These are phyloP conservation scores for Lagodon rhomboides DNA, from an alignment of 2,797 vertebrate genomes.

Conservation along the genomic window DNA sequence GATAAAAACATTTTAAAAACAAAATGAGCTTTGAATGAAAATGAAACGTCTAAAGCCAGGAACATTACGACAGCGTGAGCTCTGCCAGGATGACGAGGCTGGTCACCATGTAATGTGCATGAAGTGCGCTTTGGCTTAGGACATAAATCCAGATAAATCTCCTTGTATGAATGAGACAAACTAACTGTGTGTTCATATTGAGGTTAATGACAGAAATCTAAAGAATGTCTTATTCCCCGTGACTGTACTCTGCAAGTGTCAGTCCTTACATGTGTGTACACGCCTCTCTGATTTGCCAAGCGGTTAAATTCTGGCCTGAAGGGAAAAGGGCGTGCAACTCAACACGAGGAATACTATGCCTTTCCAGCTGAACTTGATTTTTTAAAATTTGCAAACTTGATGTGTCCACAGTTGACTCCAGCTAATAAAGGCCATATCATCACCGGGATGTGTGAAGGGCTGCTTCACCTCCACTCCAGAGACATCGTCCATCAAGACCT, in stretches of 20 bases:
- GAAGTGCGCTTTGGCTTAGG: background rate
- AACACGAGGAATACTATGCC: background rate
- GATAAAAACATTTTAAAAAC: background rate
- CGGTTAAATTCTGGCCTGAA: constrained; percentile 1
- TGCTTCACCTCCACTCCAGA: constrained; percentile 80
- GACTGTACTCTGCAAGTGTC: background rate
- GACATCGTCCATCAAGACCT: constrained; percentile 88
- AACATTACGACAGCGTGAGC: too few species aligned
- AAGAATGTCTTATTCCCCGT: background rate
- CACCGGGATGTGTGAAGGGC: constrained; percentile 84
- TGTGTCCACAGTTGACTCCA: constrained; percentile 69
- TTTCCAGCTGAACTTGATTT: constrained; percentile 11
- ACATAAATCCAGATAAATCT: background rate
- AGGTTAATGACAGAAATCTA: background rate
- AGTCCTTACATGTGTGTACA: background rate
- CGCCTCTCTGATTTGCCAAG: background rate
- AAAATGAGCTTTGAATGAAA: too few species aligned
- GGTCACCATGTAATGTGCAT: background rate
- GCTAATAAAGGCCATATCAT: constrained; percentile 78
- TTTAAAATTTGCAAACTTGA: background rate
- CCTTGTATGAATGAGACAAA: background rate
- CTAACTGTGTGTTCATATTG: background rate
- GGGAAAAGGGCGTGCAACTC: background rate
- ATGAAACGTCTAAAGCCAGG: background rate
- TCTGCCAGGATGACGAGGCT: too few species aligned